These are phyloP conservation scores for Aphaenogaster floridana DNA, from an alignment of 1,140 invertebrate genomes.

Conservation along the genomic window DNA sequence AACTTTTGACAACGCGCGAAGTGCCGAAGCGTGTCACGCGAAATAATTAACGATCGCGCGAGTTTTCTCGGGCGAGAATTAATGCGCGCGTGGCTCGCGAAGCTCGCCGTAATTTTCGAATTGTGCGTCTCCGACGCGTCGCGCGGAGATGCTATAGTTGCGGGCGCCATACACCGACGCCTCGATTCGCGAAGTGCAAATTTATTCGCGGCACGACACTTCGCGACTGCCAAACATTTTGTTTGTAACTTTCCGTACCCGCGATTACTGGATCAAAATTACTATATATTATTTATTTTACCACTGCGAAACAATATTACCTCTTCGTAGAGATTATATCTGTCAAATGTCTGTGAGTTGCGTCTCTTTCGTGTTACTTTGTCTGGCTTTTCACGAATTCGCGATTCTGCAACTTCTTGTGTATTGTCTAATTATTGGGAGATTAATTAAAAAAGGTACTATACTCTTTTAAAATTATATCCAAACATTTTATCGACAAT, in stretches of 20 bases:
- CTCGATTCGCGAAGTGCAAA: conserved; percentile 39
- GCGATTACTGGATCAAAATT: conserved; percentile 4
- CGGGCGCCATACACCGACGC: conserved; percentile 14
- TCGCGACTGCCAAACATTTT: conserved; percentile 37
- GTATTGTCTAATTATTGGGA: neutral
- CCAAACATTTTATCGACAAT: neutral
- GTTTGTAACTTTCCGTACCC: conserved; percentile 39
- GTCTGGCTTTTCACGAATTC: neutral
- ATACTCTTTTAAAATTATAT: neutral
- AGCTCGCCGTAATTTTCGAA: conserved; percentile 52
- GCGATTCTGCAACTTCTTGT: neutral
- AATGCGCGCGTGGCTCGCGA: conserved; percentile 49
- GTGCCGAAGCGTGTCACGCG: conserved; percentile 84
- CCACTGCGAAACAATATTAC: neutral
- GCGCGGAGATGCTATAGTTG: conserved; percentile 8
- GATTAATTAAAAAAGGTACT: neutral
- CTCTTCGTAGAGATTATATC: neutral
- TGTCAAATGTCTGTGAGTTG: neutral
- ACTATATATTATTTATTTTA: conserved; percentile 6
- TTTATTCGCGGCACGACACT: conserved; percentile 47
- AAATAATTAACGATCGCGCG: conserved; percentile 86
- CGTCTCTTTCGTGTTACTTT: neutral
- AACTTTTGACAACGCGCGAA: conserved; percentile 85
- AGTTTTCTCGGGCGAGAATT: conserved; percentile 82
- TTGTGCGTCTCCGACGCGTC: conserved; percentile 38